Evolutionary conservation across 2,888 invertebrate species (phyloP).

Genomic region (Allolobophora icterica): DNA sequence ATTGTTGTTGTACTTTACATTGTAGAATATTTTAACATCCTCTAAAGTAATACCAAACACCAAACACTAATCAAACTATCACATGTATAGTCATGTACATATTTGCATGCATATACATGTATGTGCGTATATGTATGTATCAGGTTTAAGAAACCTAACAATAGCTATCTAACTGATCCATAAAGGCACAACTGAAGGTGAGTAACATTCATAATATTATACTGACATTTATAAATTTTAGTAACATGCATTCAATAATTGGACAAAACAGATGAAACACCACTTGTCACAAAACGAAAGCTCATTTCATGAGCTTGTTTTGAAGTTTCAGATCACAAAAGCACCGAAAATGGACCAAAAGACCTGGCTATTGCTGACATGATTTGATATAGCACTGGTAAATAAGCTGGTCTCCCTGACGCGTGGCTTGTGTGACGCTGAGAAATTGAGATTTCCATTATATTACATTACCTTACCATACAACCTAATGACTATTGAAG

Average conservation of each 20-base stretch:
- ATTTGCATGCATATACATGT: background rate
- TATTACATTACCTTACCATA: no score
- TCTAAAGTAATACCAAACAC: conserved; percentile 15
- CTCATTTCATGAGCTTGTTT: no score
- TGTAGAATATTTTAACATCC: conserved; percentile 18
- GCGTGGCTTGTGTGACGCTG: no score
- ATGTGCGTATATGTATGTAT: background rate
- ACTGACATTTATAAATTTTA: background rate
- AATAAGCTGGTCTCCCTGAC: no score
- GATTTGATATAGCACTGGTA: no score
- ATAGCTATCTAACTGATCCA: background rate
- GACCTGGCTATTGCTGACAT: no score
- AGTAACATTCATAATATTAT: no score
- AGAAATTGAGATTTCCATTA: no score
- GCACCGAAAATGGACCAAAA: no score
- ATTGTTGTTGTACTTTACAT: background rate
- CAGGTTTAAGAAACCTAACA: background rate
- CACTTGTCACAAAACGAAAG: background rate
- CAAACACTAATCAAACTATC: background rate
- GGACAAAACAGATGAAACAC: background rate
- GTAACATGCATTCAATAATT: background rate
- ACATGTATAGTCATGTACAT: background rate
- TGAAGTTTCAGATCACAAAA: no score
- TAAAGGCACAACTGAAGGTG: background rate
- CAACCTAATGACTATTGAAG: background rate